These are phyloP conservation scores for Oncopeltus fasciatus DNA, from an alignment of 1,140 invertebrate species.

Conservation along the genomic window DNA sequence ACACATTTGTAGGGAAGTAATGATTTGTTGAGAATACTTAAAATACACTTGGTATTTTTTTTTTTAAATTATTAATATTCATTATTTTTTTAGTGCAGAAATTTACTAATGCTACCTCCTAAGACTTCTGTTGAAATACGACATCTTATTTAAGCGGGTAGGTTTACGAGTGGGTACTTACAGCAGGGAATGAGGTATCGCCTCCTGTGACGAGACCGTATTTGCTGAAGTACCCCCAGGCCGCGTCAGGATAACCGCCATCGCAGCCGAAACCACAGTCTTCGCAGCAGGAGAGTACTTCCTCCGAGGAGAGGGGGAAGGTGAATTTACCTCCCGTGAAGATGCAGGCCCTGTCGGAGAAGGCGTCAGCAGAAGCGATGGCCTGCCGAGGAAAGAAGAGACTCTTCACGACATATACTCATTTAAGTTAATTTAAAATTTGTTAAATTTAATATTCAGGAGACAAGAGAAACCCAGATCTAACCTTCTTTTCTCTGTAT, in stretches of 20 bases:
- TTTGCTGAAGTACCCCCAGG: constrained; percentile 72
- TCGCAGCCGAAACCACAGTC: constrained; percentile 75
- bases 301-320: constrained; percentile 70
- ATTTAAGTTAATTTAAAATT: too few relatives aligned
- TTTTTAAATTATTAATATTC: too few relatives aligned
- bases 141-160: background rate
- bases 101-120: too few relatives aligned
- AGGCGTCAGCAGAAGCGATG: constrained; percentile 84
- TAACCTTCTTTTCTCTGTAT: too few relatives aligned
- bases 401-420: too few relatives aligned
- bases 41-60: too few relatives aligned
- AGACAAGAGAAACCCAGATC: too few relatives aligned
- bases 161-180: background rate
- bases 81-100: too few relatives aligned
- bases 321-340: constrained; percentile 56
- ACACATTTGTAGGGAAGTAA: too few relatives aligned
- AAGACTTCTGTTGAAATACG: background rate
- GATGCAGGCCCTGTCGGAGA: constrained; percentile 82
- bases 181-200: constrained; percentile 33
- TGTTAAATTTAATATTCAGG: too few relatives aligned
- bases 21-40: background rate
- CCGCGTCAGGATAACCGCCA: constrained; percentile 61
- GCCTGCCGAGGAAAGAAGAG: too few relatives aligned
- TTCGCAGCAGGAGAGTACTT: constrained; percentile 71
- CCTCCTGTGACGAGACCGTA: constrained; percentile 74